Conservation (phyloP, 1,140 invertebrate species). For the Mizuhopecten yessoensis region DNA sequence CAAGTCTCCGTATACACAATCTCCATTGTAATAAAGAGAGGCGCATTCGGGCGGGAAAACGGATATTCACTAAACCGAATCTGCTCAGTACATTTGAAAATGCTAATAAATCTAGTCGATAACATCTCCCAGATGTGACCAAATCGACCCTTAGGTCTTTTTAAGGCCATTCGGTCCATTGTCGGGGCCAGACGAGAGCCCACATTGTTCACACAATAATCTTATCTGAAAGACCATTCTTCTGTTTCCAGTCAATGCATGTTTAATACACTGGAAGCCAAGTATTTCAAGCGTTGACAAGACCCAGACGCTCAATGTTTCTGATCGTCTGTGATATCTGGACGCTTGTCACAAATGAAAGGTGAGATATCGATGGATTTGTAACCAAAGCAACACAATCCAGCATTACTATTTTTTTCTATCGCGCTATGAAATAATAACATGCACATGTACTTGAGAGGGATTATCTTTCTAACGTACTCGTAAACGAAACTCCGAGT, state of each 20-base stretch:
- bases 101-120: slow-evolving; percentile 13
- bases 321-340: slow-evolving; percentile 22
- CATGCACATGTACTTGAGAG: too few species aligned
- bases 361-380: neutral
- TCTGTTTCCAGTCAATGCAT: slow-evolving; percentile 32
- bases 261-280: slow-evolving; percentile 38
- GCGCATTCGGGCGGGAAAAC: neutral
- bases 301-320: slow-evolving; percentile 15
- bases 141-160: neutral
- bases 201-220: neutral
- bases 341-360: slow-evolving; percentile 23
- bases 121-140: slow-evolving; percentile 1
- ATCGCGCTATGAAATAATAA: neutral
- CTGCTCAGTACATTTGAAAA: slow-evolving; percentile 3
- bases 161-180: slow-evolving; percentile 17
- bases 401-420: neutral
- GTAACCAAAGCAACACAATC: neutral
- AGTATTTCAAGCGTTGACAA: slow-evolving; percentile 38
- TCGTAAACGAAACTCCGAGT: neutral
- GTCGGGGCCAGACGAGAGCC: slow-evolving; percentile 1
- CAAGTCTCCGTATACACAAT: neutral
- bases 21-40: neutral
- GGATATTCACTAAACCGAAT: slow-evolving; percentile 2
- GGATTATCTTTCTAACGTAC: neutral
- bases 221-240: slow-evolving; percentile 33